Conservation (phyloP, 2,888 invertebrate species). For the Andrena praecox region DNA sequence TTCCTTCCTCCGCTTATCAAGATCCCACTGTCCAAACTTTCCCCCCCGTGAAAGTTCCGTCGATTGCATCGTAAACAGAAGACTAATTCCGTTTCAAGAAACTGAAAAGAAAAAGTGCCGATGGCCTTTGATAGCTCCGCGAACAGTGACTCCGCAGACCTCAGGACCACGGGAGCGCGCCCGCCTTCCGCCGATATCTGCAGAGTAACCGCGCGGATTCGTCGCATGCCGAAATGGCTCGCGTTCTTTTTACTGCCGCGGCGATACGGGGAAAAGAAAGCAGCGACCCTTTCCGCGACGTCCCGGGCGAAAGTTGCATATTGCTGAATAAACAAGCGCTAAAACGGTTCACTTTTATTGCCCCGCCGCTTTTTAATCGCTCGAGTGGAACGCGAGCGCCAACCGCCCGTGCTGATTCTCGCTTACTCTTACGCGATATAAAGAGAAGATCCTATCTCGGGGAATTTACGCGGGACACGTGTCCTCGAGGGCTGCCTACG, state of each 20-base stretch:
- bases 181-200: background rate
- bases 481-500: too few relatives aligned
- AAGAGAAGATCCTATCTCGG: background rate
- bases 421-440: background rate
- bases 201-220: background rate
- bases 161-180: too few relatives aligned
- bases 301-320: slow-evolving; percentile 59
- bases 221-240: background rate
- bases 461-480: too few relatives aligned
- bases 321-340: slow-evolving; percentile 20
- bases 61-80: background rate
- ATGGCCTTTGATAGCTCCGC: background rate
- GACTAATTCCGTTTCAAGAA: background rate
- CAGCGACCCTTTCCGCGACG: slow-evolving; percentile 43
- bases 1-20: slow-evolving; percentile 3
- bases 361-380: slow-evolving; percentile 5
- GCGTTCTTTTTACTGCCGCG: background rate
- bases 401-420: background rate
- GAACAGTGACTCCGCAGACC: background rate
- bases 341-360: slow-evolving; percentile 30
- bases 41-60: slow-evolving; percentile 27
- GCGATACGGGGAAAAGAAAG: slow-evolving; percentile 41
- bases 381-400: slow-evolving; percentile 34
- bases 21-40: slow-evolving; percentile 14
- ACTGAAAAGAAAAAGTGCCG: background rate